Evolutionary conservation across 2,797 vertebrate genomes (phyloP), one percentile per base, ranked within the genome.

Genomic region (Loris lydekkerianus): DNA sequence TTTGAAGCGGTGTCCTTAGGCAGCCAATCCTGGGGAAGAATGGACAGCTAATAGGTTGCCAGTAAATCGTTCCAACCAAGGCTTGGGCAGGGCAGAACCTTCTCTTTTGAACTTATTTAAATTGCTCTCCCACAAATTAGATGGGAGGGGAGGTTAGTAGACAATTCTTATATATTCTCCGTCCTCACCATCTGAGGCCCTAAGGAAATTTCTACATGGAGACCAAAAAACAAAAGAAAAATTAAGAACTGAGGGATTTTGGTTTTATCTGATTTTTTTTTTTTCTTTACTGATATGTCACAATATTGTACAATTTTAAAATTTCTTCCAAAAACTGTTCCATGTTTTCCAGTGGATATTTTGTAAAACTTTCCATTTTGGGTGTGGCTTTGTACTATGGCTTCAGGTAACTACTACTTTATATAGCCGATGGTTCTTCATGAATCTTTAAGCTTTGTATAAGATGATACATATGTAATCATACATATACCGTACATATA

Each of bases 301-400:
- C 15, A 80, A 29, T 88, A 80, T 49, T 93, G 37, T 87, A 73
- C 7, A 49, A 7, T 89, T 96, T 85, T 80, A 31, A 92, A 90
- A 69, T 94, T 56, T 40, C 67, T 83, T 91, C 56, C 5, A 77
- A 87, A 93, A 40, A n/a, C 17, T 58, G 10, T 61, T 69, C n/a
- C n/a, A 80, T 72, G 31, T 90, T 89, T 91, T 94, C 88, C 25
- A 93, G 58, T 4, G 91, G 29, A 29, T 80, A 61, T 76, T 96
- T 95, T 86, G 25, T 46, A 83, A 43, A 46, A 18, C 8, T 93
- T 92, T 27, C 21, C 27, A 78, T 80, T 87, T 61, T 37, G 53
- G 2, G 13, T 20, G 23, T n/a, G 78, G 37, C 13, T 80, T 88
- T 69, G 10, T 49, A 78, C 13, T 67, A 10, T 6, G 86, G 46